Conservation (phyloP, 2,888 invertebrate species). For the Clanis bilineata region DNA sequence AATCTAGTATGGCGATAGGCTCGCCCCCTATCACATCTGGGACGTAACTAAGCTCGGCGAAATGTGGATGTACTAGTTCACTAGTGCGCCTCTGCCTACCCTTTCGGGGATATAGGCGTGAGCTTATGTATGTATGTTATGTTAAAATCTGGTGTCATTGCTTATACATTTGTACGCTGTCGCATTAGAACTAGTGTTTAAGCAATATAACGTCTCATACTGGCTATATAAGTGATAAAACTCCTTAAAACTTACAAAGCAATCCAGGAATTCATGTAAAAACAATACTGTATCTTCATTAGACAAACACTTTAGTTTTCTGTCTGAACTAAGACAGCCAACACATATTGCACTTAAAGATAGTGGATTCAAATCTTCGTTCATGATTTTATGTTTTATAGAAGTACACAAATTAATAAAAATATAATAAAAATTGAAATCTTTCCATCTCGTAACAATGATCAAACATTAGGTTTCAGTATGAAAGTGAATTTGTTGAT, state of each 20-base stretch:
- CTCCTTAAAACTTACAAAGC: not conserved
- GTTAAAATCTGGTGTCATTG: not conserved
- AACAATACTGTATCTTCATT: not conserved
- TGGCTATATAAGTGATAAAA: not conserved
- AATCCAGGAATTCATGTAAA: not conserved
- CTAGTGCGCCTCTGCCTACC: too few species aligned
- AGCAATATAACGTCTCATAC: fast-evolving
- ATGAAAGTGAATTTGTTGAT: not conserved
- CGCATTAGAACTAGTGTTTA: too few species aligned
- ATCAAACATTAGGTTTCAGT: not conserved
- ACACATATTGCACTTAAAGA: constrained; percentile 18
- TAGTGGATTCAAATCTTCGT: not conserved
- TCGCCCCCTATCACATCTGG: too few species aligned
- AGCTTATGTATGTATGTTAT: too few species aligned
- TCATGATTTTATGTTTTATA: not conserved
- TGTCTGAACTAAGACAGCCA: constrained; percentile 22
- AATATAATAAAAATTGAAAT: not conserved
- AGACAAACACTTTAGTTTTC: not conserved
- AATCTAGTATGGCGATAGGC: too few species aligned
- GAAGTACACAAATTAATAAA: not conserved
- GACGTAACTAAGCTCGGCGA: too few species aligned
- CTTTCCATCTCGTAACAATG: not conserved
- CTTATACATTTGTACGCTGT: not conserved
- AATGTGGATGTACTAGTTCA: too few species aligned
- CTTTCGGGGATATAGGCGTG: too few species aligned